phyloP scores from a whole-genome alignment of 2,797 vertebrate genomes.

The Geotrypetes seraphini region DNA sequence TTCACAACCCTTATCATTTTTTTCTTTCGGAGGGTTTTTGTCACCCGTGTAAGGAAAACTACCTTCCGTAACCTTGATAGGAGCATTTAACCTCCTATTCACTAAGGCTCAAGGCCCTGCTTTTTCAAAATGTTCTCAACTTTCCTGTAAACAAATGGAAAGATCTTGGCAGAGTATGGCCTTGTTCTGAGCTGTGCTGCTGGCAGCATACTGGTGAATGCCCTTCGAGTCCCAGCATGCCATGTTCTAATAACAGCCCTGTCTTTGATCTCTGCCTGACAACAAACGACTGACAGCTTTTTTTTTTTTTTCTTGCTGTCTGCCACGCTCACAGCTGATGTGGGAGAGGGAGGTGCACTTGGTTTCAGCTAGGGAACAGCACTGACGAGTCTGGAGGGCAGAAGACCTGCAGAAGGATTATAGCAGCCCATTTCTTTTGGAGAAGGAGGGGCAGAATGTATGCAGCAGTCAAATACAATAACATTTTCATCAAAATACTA shows the following conservation, averaged over 20 bases:
- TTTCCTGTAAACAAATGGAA: background rate
- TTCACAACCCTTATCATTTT: too few species aligned
- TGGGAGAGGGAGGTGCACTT: fast-evolving
- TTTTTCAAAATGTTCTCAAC: background rate
- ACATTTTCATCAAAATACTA: too few species aligned
- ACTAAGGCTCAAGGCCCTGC: too few species aligned
- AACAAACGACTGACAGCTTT: fast-evolving
- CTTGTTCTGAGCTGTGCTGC: background rate
- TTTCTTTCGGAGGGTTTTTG: too few species aligned
- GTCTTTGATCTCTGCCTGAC: background rate
- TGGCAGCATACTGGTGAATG: background rate
- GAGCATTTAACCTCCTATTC: too few species aligned
- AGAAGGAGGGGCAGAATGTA: background rate
- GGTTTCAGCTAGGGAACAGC: background rate
- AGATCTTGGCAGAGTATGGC: background rate
- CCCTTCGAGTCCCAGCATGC: background rate
- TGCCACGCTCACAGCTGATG: fast-evolving
- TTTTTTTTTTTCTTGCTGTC: conserved; percentile 3
- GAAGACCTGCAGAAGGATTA: too few species aligned
- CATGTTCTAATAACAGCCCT: background rate
- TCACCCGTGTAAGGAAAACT: too few species aligned
- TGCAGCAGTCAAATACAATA: too few species aligned
- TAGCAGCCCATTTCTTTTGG: too few species aligned
- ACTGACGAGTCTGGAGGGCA: background rate
- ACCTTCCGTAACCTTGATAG: too few species aligned